Evolutionary conservation across 2,888 invertebrate genomes (phyloP).

Genomic region (Lydus trimaculatus): DNA sequence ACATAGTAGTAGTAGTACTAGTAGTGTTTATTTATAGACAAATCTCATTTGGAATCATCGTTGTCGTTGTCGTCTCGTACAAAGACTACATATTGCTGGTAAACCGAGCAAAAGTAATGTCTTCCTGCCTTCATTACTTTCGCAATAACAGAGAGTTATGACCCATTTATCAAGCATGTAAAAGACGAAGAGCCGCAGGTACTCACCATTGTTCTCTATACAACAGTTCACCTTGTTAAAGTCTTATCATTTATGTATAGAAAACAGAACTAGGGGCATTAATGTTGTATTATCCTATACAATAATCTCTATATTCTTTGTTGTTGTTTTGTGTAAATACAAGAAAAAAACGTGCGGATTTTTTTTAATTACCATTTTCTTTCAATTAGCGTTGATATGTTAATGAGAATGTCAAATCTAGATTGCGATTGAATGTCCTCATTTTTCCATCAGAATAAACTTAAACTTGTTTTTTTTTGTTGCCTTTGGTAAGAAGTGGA

Average conservation of each 20-base stretch:
- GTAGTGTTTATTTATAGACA: constrained; percentile 10
- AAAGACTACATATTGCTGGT: constrained; percentile 23
- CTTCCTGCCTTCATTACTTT: constrained; percentile 30
- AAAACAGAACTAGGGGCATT: not conserved
- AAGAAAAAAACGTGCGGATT: not conserved
- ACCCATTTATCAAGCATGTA: constrained; percentile 23
- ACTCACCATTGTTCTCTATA: not conserved
- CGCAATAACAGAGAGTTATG: constrained; percentile 27
- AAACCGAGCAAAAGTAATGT: constrained; percentile 24
- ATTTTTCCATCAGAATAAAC: constrained; percentile 3
- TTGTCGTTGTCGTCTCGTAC: constrained; percentile 4
- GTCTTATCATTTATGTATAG: not conserved
- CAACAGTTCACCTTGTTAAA: not conserved
- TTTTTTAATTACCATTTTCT: too few species aligned
- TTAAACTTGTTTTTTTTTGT: not conserved
- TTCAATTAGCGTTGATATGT: not conserved
- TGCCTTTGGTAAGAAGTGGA: not conserved
- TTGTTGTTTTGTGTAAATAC: not conserved
- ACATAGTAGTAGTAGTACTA: not conserved
- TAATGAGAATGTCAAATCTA: constrained; percentile 8
- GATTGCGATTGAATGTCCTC: constrained; percentile 1
- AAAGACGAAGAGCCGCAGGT: constrained; percentile 7
- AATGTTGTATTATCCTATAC: not conserved
- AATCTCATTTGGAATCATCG: constrained; percentile 15
- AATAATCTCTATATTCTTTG: not conserved